Evolutionary conservation across 2,888 invertebrate species (phyloP).

Genomic region (Tortricodes alternella): DNA sequence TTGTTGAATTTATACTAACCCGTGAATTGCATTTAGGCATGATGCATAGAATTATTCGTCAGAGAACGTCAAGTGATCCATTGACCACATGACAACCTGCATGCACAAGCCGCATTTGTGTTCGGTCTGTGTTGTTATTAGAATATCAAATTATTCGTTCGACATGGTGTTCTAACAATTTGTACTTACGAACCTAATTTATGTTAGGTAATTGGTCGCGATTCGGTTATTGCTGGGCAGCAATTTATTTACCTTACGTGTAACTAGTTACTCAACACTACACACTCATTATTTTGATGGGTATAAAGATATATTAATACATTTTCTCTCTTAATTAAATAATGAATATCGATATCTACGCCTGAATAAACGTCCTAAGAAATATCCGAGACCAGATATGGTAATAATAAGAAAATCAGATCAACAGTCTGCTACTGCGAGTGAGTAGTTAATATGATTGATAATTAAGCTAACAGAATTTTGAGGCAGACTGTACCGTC

Average conservation of each 20-base stretch:
- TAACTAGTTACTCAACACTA: background rate
- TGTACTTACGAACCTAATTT: background rate
- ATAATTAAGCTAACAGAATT: background rate
- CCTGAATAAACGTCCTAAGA: too few species aligned
- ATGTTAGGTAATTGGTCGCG: background rate
- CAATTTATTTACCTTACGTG: background rate
- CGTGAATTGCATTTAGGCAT: background rate
- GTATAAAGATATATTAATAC: too few species aligned
- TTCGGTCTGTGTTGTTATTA: conserved; percentile 41
- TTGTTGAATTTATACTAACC: background rate
- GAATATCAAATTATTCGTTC: conserved; percentile 43
- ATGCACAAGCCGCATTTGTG: conserved; percentile 36
- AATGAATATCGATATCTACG: too few species aligned
- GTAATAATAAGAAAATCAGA: too few species aligned
- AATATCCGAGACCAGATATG: too few species aligned
- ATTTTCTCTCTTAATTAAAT: too few species aligned
- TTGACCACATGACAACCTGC: background rate
- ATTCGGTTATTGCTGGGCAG: background rate
- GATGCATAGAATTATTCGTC: background rate
- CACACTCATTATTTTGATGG: background rate
- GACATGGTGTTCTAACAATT: conserved; percentile 16
- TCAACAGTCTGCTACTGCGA: background rate
- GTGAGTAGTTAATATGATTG: background rate
- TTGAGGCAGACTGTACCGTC: background rate
- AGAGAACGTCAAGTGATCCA: background rate